phyloP scores from a whole-genome alignment of 2,113 vertebrate species.

The Leptodactylus fuscus region DNA sequence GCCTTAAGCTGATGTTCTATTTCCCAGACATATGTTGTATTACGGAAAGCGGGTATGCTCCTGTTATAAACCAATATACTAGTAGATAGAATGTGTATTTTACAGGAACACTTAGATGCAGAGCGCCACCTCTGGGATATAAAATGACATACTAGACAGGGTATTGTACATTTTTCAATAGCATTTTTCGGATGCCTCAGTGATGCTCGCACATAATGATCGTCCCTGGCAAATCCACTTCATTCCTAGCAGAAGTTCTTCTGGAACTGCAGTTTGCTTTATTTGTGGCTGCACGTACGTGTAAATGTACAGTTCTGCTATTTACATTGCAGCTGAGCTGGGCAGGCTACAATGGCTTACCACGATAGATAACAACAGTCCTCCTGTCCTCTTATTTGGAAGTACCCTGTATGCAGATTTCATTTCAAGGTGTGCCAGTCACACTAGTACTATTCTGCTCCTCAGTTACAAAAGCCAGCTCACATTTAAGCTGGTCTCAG shows the following conservation, averaged over 20 bases:
- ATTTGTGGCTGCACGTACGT: background rate
- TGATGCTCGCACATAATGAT: background rate
- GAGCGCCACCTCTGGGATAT: background rate
- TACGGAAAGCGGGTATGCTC: background rate
- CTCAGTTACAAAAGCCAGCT: conserved; percentile 35
- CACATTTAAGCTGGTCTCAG: conserved; percentile 38
- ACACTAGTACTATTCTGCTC: conserved; percentile 2
- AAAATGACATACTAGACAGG: background rate
- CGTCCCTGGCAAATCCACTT: background rate
- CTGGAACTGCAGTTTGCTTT: background rate
- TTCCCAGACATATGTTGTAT: background rate
- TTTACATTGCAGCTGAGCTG: background rate
- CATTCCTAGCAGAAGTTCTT: background rate
- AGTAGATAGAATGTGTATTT: background rate
- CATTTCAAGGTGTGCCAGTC: conserved; percentile 8
- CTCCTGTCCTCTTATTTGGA: conserved; percentile 13
- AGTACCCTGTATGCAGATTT: background rate
- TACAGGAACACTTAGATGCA: background rate
- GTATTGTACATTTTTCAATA: background rate
- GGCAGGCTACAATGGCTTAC: background rate
- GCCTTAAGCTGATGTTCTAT: background rate
- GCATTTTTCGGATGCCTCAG: background rate
- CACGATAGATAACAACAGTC: background rate
- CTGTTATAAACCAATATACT: background rate
- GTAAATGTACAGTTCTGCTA: background rate